A percentile compares a stretch with the other conserved stretches of the same genome.
phyloP scores from a whole-genome alignment of 2,113 vertebrate species.

The Columba livia region DNA sequence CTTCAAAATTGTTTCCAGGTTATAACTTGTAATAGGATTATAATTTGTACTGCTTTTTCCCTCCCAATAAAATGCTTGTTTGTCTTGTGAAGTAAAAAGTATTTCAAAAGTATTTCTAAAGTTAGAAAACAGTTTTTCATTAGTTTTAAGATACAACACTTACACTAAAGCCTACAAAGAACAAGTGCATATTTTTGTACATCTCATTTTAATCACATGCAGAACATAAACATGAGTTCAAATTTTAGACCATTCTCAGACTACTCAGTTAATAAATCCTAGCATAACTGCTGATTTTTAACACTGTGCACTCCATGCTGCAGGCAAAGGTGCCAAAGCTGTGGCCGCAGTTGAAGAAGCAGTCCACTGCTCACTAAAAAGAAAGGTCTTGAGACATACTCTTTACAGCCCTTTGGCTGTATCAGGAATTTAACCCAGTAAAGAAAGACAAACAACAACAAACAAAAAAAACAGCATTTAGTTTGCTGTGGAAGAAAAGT shows the following conservation, averaged over 20 bases:
- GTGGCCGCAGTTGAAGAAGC: slow-evolving; percentile 1
- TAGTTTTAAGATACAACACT: slow-evolving; percentile 45
- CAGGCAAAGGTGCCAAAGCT: slow-evolving; percentile 23
- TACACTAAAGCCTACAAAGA: slow-evolving; percentile 72
- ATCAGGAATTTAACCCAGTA: neutral
- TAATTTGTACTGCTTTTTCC: slow-evolving; percentile 22
- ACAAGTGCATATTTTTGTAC: slow-evolving; percentile 78
- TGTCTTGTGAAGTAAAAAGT: slow-evolving; percentile 44
- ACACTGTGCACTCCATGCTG: slow-evolving; percentile 52
- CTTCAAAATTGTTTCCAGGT: slow-evolving; percentile 6
- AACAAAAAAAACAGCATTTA: neutral
- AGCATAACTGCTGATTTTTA: slow-evolving; percentile 51
- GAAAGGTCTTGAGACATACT: neutral
- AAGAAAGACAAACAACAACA: neutral
- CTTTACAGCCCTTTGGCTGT: neutral
- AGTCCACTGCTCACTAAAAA: neutral
- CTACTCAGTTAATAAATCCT: slow-evolving; percentile 30
- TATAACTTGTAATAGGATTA: slow-evolving; percentile 16
- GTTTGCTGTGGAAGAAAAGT: neutral
- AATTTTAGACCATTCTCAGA: slow-evolving; percentile 45
- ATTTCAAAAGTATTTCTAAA: slow-evolving; percentile 35
- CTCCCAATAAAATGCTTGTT: slow-evolving; percentile 11
- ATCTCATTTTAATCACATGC: slow-evolving; percentile 64
- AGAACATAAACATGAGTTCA: slow-evolving; percentile 43
- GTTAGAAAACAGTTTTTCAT: slow-evolving; percentile 44